These are phyloP conservation scores for Propsilocerus akamusi DNA, from an alignment of 1,140 invertebrate genomes.

Conservation along the genomic window DNA sequence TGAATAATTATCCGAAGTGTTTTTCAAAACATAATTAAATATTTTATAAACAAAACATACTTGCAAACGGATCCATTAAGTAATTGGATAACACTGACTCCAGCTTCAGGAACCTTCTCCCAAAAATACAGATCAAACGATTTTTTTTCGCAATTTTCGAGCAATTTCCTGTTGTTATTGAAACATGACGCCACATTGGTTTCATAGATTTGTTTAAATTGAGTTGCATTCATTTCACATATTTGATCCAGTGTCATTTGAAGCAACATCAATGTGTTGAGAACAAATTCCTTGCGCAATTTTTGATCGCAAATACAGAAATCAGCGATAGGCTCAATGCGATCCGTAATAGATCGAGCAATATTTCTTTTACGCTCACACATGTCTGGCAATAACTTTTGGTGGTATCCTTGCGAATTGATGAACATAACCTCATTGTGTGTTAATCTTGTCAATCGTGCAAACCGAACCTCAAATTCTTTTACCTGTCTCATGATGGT, in stretches of 20 bases:
- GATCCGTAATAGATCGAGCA: background rate
- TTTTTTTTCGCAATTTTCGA: background rate
- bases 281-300: background rate
- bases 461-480: background rate
- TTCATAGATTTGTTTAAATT: background rate
- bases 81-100: background rate
- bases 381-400: background rate
- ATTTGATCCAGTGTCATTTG: background rate
- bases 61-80: background rate
- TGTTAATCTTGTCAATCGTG: background rate
- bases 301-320: background rate
- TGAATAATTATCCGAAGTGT: too few relatives aligned
- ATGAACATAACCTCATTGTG: background rate
- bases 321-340: background rate
- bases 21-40: too few relatives aligned
- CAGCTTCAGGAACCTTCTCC: background rate
- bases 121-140: background rate
- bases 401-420: background rate
- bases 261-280: background rate
- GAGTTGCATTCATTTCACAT: background rate
- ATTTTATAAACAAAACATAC: background rate
- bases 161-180: background rate
- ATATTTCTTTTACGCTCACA: background rate
- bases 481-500: background rate
- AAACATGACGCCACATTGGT: background rate